Percentiles rank a stretch among this genome's conserved stretches.
Conservation (phyloP, 2,888 invertebrate species). For the Nomada fabriciana region DNA sequence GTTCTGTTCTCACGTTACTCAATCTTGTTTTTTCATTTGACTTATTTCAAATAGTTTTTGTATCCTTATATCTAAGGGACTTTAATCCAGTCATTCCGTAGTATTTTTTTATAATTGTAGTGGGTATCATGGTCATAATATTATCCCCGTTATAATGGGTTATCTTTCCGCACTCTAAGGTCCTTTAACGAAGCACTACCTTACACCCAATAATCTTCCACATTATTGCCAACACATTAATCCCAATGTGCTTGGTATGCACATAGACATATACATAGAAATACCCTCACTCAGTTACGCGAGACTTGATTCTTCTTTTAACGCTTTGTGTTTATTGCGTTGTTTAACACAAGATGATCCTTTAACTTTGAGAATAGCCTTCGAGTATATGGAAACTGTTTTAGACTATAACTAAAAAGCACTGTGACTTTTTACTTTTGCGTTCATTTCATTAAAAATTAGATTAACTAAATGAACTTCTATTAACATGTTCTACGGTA, state of each 20-base stretch:
- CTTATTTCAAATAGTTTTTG: no score
- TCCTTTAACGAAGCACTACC: not conserved
- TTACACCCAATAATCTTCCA: not conserved
- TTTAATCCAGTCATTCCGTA: no score
- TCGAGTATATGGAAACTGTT: not conserved
- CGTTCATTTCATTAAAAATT: no score
- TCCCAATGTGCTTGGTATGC: not conserved
- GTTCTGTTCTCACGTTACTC: no score
- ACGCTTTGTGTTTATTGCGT: not conserved
- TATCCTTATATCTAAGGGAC: no score
- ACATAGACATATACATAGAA: not conserved
- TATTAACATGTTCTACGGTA: no score
- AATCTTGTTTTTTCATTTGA: no score
- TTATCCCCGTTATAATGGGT: not conserved
- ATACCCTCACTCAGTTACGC: slow-evolving; percentile 2
- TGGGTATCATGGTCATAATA: not conserved
- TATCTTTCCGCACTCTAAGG: not conserved
- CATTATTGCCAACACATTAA: no score
- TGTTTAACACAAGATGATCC: not conserved
- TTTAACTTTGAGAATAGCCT: not conserved
- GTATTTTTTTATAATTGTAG: not conserved
- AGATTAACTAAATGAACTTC: no score
- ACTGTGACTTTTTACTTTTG: no score
- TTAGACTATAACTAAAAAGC: no score
- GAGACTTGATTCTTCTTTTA: slow-evolving; percentile 5